Evolutionary conservation across 2,113 vertebrate species (phyloP).

Genomic region (Phrynosoma platyrhinos): DNA sequence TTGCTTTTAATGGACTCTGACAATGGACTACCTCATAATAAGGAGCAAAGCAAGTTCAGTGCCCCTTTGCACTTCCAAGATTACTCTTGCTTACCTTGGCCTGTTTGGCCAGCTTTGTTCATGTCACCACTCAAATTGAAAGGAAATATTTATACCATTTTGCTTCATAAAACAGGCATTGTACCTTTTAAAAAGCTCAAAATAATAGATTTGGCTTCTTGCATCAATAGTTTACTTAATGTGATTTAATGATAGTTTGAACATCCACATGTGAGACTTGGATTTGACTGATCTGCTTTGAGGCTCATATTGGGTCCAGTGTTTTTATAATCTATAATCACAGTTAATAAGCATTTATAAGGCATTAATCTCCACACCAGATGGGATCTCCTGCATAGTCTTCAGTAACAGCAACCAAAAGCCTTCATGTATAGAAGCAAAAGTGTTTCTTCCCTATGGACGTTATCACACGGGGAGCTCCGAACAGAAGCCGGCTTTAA

Average conservation of each 20-base stretch:
- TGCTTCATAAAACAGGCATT: not conserved
- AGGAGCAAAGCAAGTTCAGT: not conserved
- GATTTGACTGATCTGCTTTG: not conserved
- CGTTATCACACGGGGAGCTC: no score
- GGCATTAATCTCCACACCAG: not conserved
- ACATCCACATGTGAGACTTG: constrained; percentile 16
- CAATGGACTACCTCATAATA: not conserved
- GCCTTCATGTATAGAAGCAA: not conserved
- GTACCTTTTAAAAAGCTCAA: constrained; percentile 1
- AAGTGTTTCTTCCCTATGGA: not conserved
- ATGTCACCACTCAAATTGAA: not conserved
- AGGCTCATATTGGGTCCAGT: not conserved
- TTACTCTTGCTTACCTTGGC: not conserved
- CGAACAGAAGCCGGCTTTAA: no score
- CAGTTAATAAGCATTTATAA: constrained; percentile 18
- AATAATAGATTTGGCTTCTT: not conserved
- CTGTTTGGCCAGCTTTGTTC: not conserved
- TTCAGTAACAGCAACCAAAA: not conserved
- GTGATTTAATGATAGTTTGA: constrained; percentile 24
- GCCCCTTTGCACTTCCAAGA: not conserved
- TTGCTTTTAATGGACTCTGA: not conserved
- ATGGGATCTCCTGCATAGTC: not conserved
- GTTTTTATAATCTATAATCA: constrained; percentile 6
- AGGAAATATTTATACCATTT: not conserved
- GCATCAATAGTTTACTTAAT: not conserved